These are phyloP conservation scores for Euwallacea similis DNA, from an alignment of 1,140 invertebrate genomes.

Conservation along the genomic window DNA sequence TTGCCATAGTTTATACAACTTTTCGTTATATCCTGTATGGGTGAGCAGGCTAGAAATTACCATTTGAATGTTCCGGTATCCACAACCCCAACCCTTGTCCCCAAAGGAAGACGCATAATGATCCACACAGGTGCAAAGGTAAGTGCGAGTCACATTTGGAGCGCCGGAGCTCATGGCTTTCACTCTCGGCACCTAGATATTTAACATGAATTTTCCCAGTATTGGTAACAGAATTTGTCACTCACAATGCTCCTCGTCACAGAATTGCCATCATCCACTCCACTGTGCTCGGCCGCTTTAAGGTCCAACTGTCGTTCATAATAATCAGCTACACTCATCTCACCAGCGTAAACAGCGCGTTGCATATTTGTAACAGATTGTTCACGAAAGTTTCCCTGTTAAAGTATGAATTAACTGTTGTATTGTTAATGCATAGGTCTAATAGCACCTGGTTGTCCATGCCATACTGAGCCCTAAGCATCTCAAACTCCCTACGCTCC, in stretches of 20 bases:
- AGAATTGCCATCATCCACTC: conserved; percentile 81
- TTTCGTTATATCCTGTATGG: conserved; percentile 71
- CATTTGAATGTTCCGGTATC: conserved; percentile 90
- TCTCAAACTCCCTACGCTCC: conserved; percentile 80
- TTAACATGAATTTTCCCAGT: conserved; percentile 3
- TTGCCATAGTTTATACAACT: conserved; percentile 63
- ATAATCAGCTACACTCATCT: conserved; percentile 82
- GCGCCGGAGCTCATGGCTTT: conserved; percentile 68
- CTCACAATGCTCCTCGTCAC: conserved; percentile 60
- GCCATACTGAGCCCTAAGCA: conserved; percentile 81
- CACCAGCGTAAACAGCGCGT: conserved; percentile 79
- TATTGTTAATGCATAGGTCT: neutral
- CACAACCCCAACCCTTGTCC: conserved; percentile 89
- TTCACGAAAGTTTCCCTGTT: conserved; percentile 59
- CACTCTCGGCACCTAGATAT: conserved; percentile 69
- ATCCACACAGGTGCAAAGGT: conserved; percentile 77
- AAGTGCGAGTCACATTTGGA: conserved; percentile 67
- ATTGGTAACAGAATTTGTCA: conserved; percentile 14
- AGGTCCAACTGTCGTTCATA: conserved; percentile 79
- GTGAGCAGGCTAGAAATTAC: conserved; percentile 78
- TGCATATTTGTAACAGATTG: conserved; percentile 83
- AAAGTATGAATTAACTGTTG: neutral
- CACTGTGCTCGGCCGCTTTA: conserved; percentile 71
- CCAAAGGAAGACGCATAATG: conserved; percentile 87
- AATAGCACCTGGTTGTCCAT: conserved; percentile 74